Evolutionary conservation across 1,140 invertebrate species (phyloP), one percentile per base, ranked within the genome.

Genomic region (Coptotermes formosanus): DNA sequence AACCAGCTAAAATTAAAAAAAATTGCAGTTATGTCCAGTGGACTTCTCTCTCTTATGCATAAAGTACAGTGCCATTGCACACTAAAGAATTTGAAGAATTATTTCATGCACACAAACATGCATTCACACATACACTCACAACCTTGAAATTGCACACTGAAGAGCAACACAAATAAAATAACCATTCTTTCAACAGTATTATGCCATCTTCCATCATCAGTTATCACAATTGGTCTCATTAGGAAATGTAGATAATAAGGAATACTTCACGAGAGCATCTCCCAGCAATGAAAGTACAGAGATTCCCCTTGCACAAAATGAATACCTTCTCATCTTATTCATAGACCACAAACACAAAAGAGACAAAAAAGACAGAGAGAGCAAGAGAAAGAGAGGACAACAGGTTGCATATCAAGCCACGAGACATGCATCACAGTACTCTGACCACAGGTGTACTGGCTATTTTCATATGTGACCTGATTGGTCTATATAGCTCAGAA

Each of bases 161-260:
- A 75, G 64, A 75, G 64, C 64, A 75, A 75, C 25, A 75, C 64
- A 75, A 75, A 75, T 75, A 75, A 30, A 75, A 75, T 75, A 75
- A 75, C 64, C n/a, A 48, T 48, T 75, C 3, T 75, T 30, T 75
- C n/a, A 75, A 75, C 25, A 75, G n/a, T 30, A 30, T 30, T 75
- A 30, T 25, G n/a, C n/a, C 64, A 75, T 25, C 25, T 14, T 30
- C 64, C 25, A 30, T 75, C 64, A 75, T 30, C n/a, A 75, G 6
- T 25, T 75, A 75, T 75, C 64, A 75, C 64, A 75, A n/a, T 75
- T 75, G 25, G 64, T 75, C 64, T 75, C 64, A 30, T 75, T 75
- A 75, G 64, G 64, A 75, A 75, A 75, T 75, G 64, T 75, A 75
- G 64, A 75, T n/a, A n/a, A 75, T 75, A 75, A 75, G n/a, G 64